These are phyloP conservation scores for Coptodon rendalli DNA, from an alignment of 2,113 vertebrate genomes.

Conservation along the genomic window DNA sequence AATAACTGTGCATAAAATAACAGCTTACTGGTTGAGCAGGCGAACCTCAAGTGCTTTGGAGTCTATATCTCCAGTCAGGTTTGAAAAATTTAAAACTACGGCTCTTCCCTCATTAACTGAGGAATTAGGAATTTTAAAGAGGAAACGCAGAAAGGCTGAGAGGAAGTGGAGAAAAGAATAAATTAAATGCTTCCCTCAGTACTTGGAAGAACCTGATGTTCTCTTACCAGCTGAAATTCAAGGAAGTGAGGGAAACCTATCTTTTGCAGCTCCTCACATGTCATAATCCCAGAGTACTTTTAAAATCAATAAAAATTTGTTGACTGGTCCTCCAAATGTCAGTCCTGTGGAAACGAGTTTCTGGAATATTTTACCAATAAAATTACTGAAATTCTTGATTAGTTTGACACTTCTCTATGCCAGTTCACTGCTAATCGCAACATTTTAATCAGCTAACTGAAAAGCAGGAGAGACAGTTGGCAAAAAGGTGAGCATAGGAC, in stretches of 20 bases:
- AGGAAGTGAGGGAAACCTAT: background rate
- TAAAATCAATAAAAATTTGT: background rate
- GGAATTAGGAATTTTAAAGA: background rate
- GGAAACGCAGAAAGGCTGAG: background rate
- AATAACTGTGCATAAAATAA: background rate
- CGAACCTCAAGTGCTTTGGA: background rate
- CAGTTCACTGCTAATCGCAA: background rate
- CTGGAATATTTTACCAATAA: background rate
- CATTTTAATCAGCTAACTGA: background rate
- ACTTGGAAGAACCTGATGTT: background rate
- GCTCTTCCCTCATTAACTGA: background rate
- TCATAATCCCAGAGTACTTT: background rate
- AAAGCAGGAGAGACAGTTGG: background rate
- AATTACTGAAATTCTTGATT: background rate
- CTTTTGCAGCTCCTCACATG: background rate
- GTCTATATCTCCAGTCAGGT: background rate
- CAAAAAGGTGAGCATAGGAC: background rate
- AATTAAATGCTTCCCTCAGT: background rate
- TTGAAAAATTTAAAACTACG: rapidly evolving
- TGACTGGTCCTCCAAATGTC: background rate
- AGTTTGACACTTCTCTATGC: background rate
- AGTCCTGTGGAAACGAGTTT: background rate
- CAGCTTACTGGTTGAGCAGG: background rate
- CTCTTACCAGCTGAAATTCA: background rate
- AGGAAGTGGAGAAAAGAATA: background rate